Conservation (phyloP, 2,888 invertebrate genomes). For the Sinhomidia bicolor region DNA sequence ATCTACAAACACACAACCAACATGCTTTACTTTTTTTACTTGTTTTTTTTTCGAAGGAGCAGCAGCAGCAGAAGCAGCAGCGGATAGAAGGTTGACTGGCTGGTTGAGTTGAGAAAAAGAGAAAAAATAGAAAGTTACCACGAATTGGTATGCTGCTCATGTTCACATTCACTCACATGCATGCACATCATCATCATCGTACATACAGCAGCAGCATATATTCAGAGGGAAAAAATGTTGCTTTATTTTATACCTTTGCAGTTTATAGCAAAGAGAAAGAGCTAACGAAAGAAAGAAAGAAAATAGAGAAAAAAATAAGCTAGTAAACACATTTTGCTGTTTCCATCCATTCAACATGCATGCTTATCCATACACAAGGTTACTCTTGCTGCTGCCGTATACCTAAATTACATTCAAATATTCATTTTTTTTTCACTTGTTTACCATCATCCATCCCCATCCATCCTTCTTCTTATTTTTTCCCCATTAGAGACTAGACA, state of each 20-base stretch:
- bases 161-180: slow-evolving; percentile 4
- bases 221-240: slow-evolving; percentile 11
- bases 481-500: no score
- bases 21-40: background rate
- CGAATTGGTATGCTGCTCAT: slow-evolving; percentile 35
- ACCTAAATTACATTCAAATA: slow-evolving; percentile 33
- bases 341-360: background rate
- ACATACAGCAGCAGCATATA: no score
- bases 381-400: background rate
- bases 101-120: background rate
- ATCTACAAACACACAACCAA: background rate
- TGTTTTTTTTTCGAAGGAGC: no score
- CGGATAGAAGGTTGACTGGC: background rate
- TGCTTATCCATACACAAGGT: background rate
- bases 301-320: no score
- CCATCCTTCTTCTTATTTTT: background rate
- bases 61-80: no score
- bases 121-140: background rate
- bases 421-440: slow-evolving; percentile 27
- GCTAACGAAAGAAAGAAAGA: no score
- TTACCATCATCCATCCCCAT: background rate
- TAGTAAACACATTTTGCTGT: background rate
- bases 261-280: no score
- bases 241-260: background rate
- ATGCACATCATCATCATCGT: background rate